Evolutionary conservation across 2,888 invertebrate species (phyloP), one percentile per base, ranked within the genome.

Genomic region (Salticus scenicus): DNA sequence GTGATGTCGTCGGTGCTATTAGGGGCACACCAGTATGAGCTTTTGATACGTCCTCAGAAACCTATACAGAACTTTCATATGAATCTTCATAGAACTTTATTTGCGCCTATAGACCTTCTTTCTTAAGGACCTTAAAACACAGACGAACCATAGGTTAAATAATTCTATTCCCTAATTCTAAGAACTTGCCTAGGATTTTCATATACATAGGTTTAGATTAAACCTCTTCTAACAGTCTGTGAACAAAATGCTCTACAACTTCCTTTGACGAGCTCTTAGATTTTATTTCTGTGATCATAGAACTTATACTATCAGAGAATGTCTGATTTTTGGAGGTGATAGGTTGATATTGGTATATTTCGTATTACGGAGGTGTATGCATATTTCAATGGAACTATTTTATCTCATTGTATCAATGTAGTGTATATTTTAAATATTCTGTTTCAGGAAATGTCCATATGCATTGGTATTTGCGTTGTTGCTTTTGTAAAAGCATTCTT

Each of bases 11-110:
- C n/a, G 67, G 0, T 14, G 33, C 37, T 33, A 20, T n/a, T 10
- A 20, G n/a, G 67, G 37, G 10, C n/a, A 20, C 67, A 67, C 67
- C 37, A 33, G 67, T 33, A 67, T 67, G 67, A 67, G 67, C 67
- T 67, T 67, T 67, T 33, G 67, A 67, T 33, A 67, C 67, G 67
- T 67, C 67, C 67, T 67, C 8, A 67, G 20, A 33, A 67, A 57
- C 20, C 20, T 24, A 24, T 24, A 57, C 12, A 57, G 24, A 24
- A 57, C 2, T 24, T 24, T 24, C 24, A 57, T 24, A 57, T 24
- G 7, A 7, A n/a, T 57, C 5, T 14, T 12, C 57, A 57, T 57
- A 24, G 24, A 12, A 57, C 4, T 57, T 57, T 57, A 5, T 2
- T 1, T 57, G 24, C 57, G 24, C 57, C 24, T 57, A 57, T 1